These are phyloP conservation scores for Lagodon rhomboides DNA, from an alignment of 2,797 vertebrate genomes.

Conservation along the genomic window DNA sequence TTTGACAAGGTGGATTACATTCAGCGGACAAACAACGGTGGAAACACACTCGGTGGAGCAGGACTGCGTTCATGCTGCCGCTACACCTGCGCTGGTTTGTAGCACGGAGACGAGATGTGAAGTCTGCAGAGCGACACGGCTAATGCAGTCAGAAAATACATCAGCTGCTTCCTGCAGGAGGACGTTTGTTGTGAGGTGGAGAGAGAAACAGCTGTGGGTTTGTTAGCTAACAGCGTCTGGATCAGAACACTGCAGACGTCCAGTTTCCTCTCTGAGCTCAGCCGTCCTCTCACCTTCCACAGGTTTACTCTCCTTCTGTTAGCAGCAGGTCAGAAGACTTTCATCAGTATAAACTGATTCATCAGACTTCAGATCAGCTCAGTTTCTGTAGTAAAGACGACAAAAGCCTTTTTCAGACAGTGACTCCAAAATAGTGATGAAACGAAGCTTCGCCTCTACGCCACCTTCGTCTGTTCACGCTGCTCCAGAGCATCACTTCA, in stretches of 20 bases:
- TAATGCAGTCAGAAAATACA: not conserved
- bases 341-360: too few species aligned
- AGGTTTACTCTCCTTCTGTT: not conserved
- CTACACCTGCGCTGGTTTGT: constrained; percentile 1
- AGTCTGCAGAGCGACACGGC: constrained; percentile 1
- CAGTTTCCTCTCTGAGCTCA: too few species aligned
- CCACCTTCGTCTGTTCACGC: too few species aligned
- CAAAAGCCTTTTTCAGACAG: too few species aligned
- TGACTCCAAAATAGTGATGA: too few species aligned
- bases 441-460: too few species aligned
- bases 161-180: not conserved
- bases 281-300: not conserved
- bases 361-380: too few species aligned
- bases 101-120: not conserved
- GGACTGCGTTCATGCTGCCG: constrained; percentile 13
- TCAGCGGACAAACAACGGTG: constrained; percentile 26
- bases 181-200: constrained; percentile 4
- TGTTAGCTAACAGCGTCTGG: not conserved
- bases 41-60: constrained; percentile 3
- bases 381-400: too few species aligned
- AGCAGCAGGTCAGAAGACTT: not conserved
- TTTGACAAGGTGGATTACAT: constrained; percentile 53
- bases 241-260: too few species aligned
- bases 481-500: too few species aligned
- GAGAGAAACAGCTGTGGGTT: not conserved